These are phyloP conservation scores for Diabrotica balteata DNA, from an alignment of 2,888 invertebrate genomes.

Conservation along the genomic window DNA sequence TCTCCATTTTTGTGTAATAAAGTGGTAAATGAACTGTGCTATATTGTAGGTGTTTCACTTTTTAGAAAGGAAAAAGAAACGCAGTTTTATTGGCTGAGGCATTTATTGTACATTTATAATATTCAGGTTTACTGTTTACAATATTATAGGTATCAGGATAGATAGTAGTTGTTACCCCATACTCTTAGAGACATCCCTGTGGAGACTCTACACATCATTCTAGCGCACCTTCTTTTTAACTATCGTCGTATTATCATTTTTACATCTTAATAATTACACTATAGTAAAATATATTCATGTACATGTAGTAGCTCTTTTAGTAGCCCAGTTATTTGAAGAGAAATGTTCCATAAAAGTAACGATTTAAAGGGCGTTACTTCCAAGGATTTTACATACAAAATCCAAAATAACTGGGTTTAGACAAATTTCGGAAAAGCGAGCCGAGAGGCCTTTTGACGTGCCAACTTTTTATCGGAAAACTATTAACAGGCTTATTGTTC, in stretches of 20 bases:
- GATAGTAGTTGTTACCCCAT: slow-evolving; percentile 58
- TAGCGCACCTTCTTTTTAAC: slow-evolving; percentile 43
- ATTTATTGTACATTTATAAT: slow-evolving; percentile 62
- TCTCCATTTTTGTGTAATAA: too few species aligned
- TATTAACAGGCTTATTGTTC: slow-evolving; percentile 53
- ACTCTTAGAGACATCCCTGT: slow-evolving; percentile 53
- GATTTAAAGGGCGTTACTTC: slow-evolving; percentile 2
- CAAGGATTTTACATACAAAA: slow-evolving; percentile 1
- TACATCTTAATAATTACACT: slow-evolving; percentile 50
- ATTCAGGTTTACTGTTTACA: slow-evolving; percentile 59
- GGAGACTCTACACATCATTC: slow-evolving; percentile 32
- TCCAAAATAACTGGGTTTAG: slow-evolving; percentile 33
- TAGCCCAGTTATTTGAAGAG: slow-evolving; percentile 28
- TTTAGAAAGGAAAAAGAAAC: slow-evolving; percentile 38
- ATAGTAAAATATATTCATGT: slow-evolving; percentile 59
- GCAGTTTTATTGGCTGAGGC: slow-evolving; percentile 62
- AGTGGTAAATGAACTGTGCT: too few species aligned
- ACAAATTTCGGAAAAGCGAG: slow-evolving; percentile 27
- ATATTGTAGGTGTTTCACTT: too few species aligned
- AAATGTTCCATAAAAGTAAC: slow-evolving; percentile 8
- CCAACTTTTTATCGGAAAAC: slow-evolving; percentile 49
- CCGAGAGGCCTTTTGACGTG: slow-evolving; percentile 40
- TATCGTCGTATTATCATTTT: slow-evolving; percentile 47
- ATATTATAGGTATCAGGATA: slow-evolving; percentile 59
- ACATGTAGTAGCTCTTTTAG: slow-evolving; percentile 48